Conservation (phyloP, 2,888 invertebrate genomes). For the Cynaeus angustus region DNA sequence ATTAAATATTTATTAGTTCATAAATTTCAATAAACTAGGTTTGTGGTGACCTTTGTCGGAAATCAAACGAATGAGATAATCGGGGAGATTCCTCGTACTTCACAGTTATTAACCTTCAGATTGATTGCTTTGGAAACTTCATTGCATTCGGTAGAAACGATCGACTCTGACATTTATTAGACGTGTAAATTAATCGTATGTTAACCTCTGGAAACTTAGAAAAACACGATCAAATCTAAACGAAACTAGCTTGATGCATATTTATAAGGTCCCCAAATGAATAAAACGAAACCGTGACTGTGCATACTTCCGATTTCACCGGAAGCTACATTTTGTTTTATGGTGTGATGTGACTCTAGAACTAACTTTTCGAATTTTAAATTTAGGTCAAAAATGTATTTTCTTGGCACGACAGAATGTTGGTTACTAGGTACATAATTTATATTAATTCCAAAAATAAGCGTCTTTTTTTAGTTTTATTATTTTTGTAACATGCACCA, state of each 20-base stretch:
- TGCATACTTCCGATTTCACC: background rate
- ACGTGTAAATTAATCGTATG: background rate
- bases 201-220: background rate
- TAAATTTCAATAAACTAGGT: conserved; percentile 27
- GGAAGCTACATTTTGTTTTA: conserved; percentile 6
- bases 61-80: background rate
- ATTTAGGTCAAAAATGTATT: no score
- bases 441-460: no score
- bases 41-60: background rate
- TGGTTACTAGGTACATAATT: no score
- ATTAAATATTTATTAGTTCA: conserved; percentile 23
- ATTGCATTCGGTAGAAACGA: no score
- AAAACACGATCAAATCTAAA: background rate
- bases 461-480: no score
- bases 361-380: no score
- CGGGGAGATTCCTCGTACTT: background rate
- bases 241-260: conserved; percentile 1
- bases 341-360: background rate
- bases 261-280: conserved; percentile 7
- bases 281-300: conserved; percentile 4
- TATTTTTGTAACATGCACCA: no score
- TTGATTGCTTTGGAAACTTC: background rate
- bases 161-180: background rate
- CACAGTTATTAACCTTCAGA: background rate
- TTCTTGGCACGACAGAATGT: no score